Evolutionary conservation across 2,797 vertebrate genomes (phyloP).

Genomic region (Tapera naevia): DNA sequence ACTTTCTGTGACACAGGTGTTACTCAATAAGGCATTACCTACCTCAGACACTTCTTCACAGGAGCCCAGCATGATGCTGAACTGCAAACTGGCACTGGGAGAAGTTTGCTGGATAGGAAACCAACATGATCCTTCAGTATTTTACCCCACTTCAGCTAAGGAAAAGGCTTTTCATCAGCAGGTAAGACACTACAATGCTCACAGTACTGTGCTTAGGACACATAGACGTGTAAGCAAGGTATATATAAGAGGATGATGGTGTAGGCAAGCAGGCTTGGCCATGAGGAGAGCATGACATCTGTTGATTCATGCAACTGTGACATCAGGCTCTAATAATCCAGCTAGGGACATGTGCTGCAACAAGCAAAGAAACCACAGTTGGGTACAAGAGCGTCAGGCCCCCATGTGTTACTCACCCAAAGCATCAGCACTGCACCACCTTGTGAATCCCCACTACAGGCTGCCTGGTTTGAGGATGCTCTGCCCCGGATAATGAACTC

Average conservation of each 20-base stretch:
- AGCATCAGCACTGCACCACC: background rate
- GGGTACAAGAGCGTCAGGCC: fast-evolving
- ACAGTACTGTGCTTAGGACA: background rate
- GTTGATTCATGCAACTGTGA: background rate
- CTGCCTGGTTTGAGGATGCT: background rate
- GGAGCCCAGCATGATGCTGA: background rate
- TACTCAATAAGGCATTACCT: background rate
- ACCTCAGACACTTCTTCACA: background rate
- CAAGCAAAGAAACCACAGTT: background rate
- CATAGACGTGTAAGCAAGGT: background rate
- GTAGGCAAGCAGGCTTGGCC: background rate
- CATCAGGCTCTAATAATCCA: background rate
- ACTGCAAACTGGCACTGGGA: background rate
- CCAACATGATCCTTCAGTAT: background rate
- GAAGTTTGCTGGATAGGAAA: background rate
- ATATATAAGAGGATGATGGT: fast-evolving
- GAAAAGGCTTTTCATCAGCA: background rate
- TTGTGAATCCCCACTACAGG: background rate
- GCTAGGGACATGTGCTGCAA: background rate
- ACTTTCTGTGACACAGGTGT: background rate
- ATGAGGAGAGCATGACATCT: background rate
- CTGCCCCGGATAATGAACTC: fast-evolving
- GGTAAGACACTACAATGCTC: background rate
- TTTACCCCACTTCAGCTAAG: background rate
- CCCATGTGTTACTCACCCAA: background rate